These are phyloP conservation scores for Gavia stellata DNA, from an alignment of 2,113 vertebrate genomes.

Conservation along the genomic window DNA sequence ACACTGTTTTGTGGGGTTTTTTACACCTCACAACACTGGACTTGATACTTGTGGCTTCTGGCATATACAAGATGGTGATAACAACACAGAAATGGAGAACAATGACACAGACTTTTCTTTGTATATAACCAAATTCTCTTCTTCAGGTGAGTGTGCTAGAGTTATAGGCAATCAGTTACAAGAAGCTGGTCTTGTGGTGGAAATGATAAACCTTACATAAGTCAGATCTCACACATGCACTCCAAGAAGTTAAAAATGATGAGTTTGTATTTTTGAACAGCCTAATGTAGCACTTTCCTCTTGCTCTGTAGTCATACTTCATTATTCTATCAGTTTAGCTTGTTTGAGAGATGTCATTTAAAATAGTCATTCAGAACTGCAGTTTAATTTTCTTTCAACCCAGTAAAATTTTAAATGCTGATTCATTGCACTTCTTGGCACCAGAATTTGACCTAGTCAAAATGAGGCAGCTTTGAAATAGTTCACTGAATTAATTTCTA, in stretches of 20 bases:
- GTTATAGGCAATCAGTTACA: conserved; percentile 76
- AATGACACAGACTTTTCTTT: not conserved
- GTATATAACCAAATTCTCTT: conserved; percentile 5
- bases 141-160: conserved; percentile 80
- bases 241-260: conserved; percentile 79
- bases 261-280: conserved; percentile 75
- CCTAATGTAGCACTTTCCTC: conserved; percentile 73
- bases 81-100: not conserved
- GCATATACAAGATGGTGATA: not conserved
- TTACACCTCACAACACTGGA: not conserved
- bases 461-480: conserved; percentile 12
- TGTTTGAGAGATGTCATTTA: not conserved
- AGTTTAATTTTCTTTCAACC: not conserved
- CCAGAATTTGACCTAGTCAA: conserved; percentile 34
- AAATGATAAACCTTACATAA: conserved; percentile 79
- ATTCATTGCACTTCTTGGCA: conserved; percentile 31
- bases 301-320: conserved; percentile 80
- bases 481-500: not conserved
- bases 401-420: not conserved
- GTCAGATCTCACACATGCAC: conserved; percentile 69
- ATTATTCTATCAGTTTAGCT: conserved; percentile 75
- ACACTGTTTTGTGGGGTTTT: not conserved
- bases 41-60: not conserved
- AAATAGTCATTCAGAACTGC: not conserved
- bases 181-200: conserved; percentile 76